Base-by-base conservation (phyloP, 2,888 invertebrate genomes). In the Tridacna gigas region DNA sequence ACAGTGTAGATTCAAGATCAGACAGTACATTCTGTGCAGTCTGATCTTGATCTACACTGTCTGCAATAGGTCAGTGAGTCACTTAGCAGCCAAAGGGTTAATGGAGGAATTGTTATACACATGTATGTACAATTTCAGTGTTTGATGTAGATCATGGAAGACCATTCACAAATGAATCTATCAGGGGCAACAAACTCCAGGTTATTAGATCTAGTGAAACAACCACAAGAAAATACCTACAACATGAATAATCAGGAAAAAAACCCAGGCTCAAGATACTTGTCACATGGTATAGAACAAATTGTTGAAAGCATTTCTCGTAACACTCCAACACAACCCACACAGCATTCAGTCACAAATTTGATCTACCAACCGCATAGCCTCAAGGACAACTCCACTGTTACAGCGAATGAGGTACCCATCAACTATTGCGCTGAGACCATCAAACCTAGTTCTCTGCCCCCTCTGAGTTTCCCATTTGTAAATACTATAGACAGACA, bases 231-330 rank as follows among this genome's bases (percentile, higher is more conserved):
- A 15, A 67, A 67, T 25, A 5, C 25, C 0, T 71, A 51, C 22
- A 51, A 25, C 71, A n/a, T 20, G 11, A 51, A 22, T 51, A 51
- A 51, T 47, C 71, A 71, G 22, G 71, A 71, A 22, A 71, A 51
- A 71, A 20, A 51, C 0, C 26, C 26, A 4, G 13, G 25, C 22
- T 63, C 63, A 3, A 18, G 63, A 63, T 71, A 51, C 47, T 25
- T 71, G 25, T 71, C 71, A 15, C 71, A 71, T 51, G 26, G 71
- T n/a, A 71, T 71, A 15, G 71, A 71, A 51, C 71, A 71, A 51
- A 71, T 71, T 22, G 71, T 71, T 48, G 71, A 71, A 25, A 71
- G 51, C 22, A 18, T 71, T 25, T 11, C 71, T 11, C 47, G 71
- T 9, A n/a, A 45, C n/a, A 71, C 25, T n/a, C 47, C 28, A 37